phyloP scores from a whole-genome alignment of 2,113 vertebrate species.

The Mellivora capensis region DNA sequence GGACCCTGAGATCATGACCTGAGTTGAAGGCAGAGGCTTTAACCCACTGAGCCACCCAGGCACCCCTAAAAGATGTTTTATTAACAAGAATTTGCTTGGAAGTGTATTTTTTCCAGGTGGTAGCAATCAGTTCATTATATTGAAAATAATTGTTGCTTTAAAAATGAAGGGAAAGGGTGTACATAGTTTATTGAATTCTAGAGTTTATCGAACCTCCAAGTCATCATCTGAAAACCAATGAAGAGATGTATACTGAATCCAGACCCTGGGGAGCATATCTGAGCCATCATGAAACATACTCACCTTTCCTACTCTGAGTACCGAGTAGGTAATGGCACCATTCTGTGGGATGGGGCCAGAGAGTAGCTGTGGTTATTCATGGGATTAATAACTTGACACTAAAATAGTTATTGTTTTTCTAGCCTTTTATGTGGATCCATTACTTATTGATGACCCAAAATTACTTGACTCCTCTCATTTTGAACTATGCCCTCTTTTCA shows the following conservation, averaged over 20 bases:
- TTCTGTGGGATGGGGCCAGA: background rate
- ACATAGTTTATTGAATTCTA: background rate
- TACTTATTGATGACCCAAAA: background rate
- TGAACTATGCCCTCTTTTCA: background rate
- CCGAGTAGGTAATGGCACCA: background rate
- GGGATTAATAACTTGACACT: background rate
- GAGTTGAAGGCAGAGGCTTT: too few species aligned
- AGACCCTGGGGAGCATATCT: background rate
- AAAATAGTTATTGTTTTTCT: background rate
- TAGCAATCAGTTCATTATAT: background rate
- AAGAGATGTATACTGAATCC: background rate
- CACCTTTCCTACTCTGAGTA: conserved; percentile 46
- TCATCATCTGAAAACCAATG: background rate
- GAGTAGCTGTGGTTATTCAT: background rate
- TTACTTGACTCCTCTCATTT: background rate
- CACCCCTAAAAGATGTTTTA: background rate
- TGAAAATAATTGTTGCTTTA: conserved; percentile 15
- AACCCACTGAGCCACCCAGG: too few species aligned
- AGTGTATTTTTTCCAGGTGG: background rate
- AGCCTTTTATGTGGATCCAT: background rate
- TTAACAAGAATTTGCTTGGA: conserved; percentile 23
- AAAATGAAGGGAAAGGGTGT: conserved; percentile 15
- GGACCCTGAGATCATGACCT: too few species aligned
- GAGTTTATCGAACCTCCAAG: background rate
- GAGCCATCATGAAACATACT: background rate